Base-by-base conservation (phyloP, 2,888 invertebrate genomes). In the Eupithecia vulgata region DNA sequence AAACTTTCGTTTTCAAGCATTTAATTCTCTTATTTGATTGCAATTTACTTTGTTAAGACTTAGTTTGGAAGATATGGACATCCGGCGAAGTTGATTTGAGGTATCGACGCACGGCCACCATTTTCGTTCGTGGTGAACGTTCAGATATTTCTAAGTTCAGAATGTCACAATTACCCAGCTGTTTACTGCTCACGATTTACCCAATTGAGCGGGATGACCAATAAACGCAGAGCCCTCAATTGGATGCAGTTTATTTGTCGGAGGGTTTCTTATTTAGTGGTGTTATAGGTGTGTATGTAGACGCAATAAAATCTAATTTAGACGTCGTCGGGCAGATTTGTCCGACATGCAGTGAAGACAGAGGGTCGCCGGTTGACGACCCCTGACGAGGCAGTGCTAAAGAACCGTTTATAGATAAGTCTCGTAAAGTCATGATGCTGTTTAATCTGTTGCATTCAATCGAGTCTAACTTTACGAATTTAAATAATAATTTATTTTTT, bases 231-330 rank as follows among this genome's bases (percentile, higher is more conserved):
- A 85, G n/a, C 89, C 76, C 73, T 81, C 71, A 78, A 82, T 79
- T 76, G 75, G 21, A 68, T 35, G 68, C 40, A 73, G 67, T 73
- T 73, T 71, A 81, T 75, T 78, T 74, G 48, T 78, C 57, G 64
- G 72, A 77, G 78, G 80, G 83, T 75, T 57, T 79, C 78, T 73
- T 71, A 87, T 79, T 87, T 84, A 76, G 76, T 90, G 90, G 92
- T 82, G 78, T 71, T 81, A 80, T 82, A 83, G 83, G 84, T 86
- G 85, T 82, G 84, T 87, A 86, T 86, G 87, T 91, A 91, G 92
- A 91, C 93, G 92, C 90, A 93, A 93, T 94, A 94, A 94, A 94
- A 94, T 94, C 94, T 93, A 94, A 94, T 94, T 94, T 94, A 94
- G 93, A 93, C 93, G 89, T 93, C 85, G 88, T 86, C 85, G 85